phyloP scores from a whole-genome alignment of 2,888 invertebrate genomes.

The Aleiodes leptofemur region DNA sequence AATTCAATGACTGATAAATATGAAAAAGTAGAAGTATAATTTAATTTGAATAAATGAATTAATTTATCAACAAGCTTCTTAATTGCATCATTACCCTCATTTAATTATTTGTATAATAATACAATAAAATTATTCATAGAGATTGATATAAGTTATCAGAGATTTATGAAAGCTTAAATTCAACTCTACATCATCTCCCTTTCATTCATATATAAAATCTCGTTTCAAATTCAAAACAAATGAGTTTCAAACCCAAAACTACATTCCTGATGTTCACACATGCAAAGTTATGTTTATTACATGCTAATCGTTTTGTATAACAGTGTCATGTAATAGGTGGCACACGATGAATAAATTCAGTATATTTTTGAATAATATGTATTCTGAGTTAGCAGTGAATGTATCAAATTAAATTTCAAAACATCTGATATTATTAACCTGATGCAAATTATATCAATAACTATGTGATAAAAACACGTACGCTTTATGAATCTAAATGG shows the following conservation, averaged over 20 bases:
- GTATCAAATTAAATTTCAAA: neutral
- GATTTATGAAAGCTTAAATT: conserved; percentile 22
- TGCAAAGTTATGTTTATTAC: conserved; percentile 48
- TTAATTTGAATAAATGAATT: too few relatives aligned
- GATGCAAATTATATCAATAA: conserved; percentile 12
- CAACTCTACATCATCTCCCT: conserved; percentile 23
- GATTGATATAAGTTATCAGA: conserved; percentile 21
- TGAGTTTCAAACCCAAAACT: conserved; percentile 35
- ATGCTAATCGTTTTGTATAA: conserved; percentile 42
- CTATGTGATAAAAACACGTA: conserved; percentile 2
- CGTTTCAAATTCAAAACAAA: conserved; percentile 42
- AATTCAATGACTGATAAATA: too few relatives aligned
- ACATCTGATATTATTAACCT: neutral
- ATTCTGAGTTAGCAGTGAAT: conserved; percentile 1
- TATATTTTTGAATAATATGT: conserved; percentile 24
- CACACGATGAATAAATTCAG: conserved; percentile 48
- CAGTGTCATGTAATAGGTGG: conserved; percentile 41
- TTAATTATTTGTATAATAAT: too few relatives aligned
- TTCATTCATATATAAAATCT: conserved; percentile 28
- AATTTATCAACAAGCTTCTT: too few relatives aligned
- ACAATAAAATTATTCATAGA: conserved; percentile 1
- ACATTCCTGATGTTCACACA: conserved; percentile 41
- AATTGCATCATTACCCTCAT: too few relatives aligned
- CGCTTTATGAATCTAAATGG: neutral
- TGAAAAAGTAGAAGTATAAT: too few relatives aligned